Percentiles rank a stretch among this genome's conserved stretches.
These are phyloP conservation scores for Branchinecta lindahli DNA, from an alignment of 1,140 invertebrate species.

Conservation along the genomic window DNA sequence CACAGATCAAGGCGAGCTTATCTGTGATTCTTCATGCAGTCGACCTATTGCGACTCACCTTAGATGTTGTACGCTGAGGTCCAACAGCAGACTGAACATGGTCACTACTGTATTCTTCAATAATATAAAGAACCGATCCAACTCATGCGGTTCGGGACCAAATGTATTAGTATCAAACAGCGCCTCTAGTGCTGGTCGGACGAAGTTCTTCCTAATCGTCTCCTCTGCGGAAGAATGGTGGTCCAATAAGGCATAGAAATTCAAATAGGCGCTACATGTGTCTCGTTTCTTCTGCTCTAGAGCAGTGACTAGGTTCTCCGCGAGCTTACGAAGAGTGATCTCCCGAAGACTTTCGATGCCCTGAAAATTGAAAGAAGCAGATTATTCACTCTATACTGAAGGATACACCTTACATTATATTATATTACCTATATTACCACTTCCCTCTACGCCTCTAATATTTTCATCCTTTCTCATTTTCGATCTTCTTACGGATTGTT, in stretches of 20 bases:
- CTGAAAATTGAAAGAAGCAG: too few relatives aligned
- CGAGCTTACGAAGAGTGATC: background rate
- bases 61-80: background rate
- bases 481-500: too few relatives aligned
- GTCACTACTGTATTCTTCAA: background rate
- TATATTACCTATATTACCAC: too few relatives aligned
- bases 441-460: too few relatives aligned
- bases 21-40: too few relatives aligned
- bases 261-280: background rate
- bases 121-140: background rate
- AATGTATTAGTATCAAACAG: conserved; percentile 1
- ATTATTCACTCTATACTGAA: too few relatives aligned
- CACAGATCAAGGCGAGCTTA: too few relatives aligned
- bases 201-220: background rate
- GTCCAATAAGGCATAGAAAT: background rate
- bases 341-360: background rate
- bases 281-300: background rate
- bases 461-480: too few relatives aligned
- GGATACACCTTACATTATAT: too few relatives aligned
- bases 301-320: background rate
- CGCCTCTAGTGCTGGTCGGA: background rate
- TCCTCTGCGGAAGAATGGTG: background rate
- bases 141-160: background rate
- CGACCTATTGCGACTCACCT: background rate
- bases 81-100: background rate